Conservation (phyloP, 2,888 invertebrate genomes). For the Eilema caniola region DNA sequence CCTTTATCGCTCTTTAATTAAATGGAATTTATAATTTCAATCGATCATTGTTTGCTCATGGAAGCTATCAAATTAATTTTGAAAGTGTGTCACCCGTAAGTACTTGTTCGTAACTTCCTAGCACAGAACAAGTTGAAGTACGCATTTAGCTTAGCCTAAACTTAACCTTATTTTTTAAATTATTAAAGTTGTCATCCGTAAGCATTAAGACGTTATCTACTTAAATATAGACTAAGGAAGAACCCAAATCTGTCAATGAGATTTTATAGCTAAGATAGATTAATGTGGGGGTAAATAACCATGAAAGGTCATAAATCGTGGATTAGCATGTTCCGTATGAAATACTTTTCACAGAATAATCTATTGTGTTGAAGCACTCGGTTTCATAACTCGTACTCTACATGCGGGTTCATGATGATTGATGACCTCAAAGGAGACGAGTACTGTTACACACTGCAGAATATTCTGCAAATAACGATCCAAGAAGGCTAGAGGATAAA, state of each 20-base stretch:
- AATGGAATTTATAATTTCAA: slow-evolving; percentile 60
- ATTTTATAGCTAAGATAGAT: slow-evolving; percentile 46
- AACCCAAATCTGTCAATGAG: slow-evolving; percentile 40
- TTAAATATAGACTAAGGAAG: slow-evolving; percentile 29
- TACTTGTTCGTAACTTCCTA: background rate
- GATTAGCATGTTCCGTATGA: slow-evolving; percentile 49
- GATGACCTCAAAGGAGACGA: slow-evolving; percentile 46
- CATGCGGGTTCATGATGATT: slow-evolving; percentile 58
- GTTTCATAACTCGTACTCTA: slow-evolving; percentile 38
- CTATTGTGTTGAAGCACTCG: slow-evolving; percentile 50
- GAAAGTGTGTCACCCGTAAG: background rate
- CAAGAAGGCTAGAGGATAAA: slow-evolving; percentile 27
- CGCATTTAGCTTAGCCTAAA: too few species aligned
- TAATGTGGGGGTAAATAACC: slow-evolving; percentile 50
- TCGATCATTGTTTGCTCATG: slow-evolving; percentile 23
- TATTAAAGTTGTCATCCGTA: background rate
- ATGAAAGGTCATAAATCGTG: slow-evolving; percentile 52
- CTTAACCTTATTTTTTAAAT: background rate
- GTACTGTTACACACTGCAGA: slow-evolving; percentile 33
- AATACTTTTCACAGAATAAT: slow-evolving; percentile 53
- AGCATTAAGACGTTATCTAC: slow-evolving; percentile 12
- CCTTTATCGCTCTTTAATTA: slow-evolving; percentile 66
- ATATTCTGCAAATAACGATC: slow-evolving; percentile 44
- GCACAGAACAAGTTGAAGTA: background rate
- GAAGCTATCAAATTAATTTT: slow-evolving; percentile 11